Base-by-base conservation (phyloP, 2,113 vertebrate species). In the Albula glossodonta region DNA sequence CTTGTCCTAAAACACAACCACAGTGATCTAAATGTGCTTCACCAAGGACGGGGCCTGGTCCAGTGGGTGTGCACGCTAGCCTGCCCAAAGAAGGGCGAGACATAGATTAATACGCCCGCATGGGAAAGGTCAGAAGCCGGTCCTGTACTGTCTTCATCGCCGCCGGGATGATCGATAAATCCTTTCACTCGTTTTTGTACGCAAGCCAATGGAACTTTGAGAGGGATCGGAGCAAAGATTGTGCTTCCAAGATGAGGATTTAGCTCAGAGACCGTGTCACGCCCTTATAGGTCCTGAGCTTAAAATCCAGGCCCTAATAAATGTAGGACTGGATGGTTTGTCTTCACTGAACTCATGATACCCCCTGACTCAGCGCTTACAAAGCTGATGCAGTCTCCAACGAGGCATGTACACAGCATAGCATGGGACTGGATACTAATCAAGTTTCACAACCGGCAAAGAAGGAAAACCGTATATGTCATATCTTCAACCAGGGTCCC, bases 161-260 rank as follows among this genome's bases (percentile, higher is more conserved):
- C 63, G 60, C 52, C 50, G 74, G 77, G 60, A 41, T 74, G 57
- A 90, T 90, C 31, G 2, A 83, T 78, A 84, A 88, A 85, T 82
- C 31, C 84, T 83, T 81, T 11, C 5, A 41, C 49, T 85, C 79
- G 87, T 80, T n/a, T 70, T 82, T 88, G 78, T 83, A 78, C 81
- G 84, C 48, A 52, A 53, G 87, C 85, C 80, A 85, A 86, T 88
- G 85, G 87, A 89, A 74, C 78, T 80, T 53, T 51, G 84, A 53
- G 7, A 81, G 74, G 84, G 53, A 80, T 56, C 83, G n/a, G 60
- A 11, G 19, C 57, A 22, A 78, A 52, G 63, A 51, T 60, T 77
- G 85, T 88, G 83, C 90, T 88, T 86, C 78, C 86, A 78, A 74
- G 78, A 56, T 48, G 83, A 50, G 83, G 80, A 87, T 86, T 89